A percentile compares a stretch with the other conserved stretches of the same genome.
These are phyloP conservation scores for Gnathonemus longibarbis DNA, from an alignment of 2,113 vertebrate genomes.

Conservation along the genomic window DNA sequence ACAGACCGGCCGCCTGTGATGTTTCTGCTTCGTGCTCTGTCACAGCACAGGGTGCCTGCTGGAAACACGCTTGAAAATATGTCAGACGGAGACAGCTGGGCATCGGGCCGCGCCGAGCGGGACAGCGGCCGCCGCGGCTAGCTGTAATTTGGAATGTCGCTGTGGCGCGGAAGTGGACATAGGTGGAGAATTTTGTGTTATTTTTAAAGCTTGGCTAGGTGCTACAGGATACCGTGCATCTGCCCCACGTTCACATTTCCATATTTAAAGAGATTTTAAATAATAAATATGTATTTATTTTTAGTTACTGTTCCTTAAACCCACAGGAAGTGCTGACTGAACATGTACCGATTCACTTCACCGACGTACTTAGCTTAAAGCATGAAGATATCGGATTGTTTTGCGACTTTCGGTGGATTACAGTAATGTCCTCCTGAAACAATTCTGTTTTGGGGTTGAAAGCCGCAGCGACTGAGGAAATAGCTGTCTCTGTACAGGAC, in stretches of 20 bases:
- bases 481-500: slow-evolving; percentile 3
- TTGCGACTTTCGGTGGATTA: background rate
- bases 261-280: background rate
- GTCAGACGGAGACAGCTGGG: slow-evolving; percentile 22
- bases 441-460: slow-evolving; percentile 15
- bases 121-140: background rate
- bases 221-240: background rate
- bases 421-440: background rate
- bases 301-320: background rate
- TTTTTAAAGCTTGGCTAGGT: background rate
- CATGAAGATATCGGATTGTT: background rate
- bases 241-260: background rate
- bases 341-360: background rate
- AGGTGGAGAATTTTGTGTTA: slow-evolving; percentile 2
- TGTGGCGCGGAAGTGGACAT: background rate
- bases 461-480: slow-evolving; percentile 24
- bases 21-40: slow-evolving; percentile 1
- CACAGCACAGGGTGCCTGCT: background rate
- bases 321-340: slow-evolving; percentile 2
- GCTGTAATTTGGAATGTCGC: background rate
- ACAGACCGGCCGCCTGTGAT: slow-evolving; percentile 26
- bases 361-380: background rate
- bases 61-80: slow-evolving; percentile 20
- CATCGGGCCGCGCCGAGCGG: background rate
- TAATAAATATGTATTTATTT: slow-evolving; percentile 2